Conservation (phyloP, 2,797 vertebrate genomes). For the Helarctos malayanus region DNA sequence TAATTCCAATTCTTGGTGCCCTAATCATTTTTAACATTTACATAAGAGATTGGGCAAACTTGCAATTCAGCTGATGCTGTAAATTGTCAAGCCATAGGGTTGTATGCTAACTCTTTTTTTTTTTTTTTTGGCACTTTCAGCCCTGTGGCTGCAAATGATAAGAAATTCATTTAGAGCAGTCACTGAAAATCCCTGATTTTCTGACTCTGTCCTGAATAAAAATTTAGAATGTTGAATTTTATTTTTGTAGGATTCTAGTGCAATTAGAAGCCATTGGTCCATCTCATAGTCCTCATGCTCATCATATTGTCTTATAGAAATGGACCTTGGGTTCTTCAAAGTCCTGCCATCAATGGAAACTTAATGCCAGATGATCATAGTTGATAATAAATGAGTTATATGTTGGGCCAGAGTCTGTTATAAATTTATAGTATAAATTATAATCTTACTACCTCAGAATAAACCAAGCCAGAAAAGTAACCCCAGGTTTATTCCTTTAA, state of each 20-base stretch:
- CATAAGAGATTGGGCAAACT: slow-evolving; percentile 11
- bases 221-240: background rate
- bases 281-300: background rate
- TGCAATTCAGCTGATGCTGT: background rate
- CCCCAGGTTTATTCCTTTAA: background rate
- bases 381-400: background rate
- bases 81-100: background rate
- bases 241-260: background rate
- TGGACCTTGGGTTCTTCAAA: background rate
- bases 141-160: background rate
- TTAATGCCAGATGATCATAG: background rate
- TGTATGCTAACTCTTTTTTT: background rate
- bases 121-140: slow-evolving; percentile 16
- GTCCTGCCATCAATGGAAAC: background rate
- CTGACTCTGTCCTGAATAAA: slow-evolving; percentile 20
- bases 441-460: background rate
- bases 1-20: background rate
- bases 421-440: background rate
- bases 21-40: background rate
- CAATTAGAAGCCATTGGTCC: background rate
- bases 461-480: background rate
- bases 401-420: background rate
- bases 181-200: background rate
- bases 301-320: background rate
- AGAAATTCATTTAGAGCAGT: slow-evolving; percentile 57